Evolutionary conservation across 2,113 vertebrate genomes (phyloP).

Genomic region (Morone chrysops): DNA sequence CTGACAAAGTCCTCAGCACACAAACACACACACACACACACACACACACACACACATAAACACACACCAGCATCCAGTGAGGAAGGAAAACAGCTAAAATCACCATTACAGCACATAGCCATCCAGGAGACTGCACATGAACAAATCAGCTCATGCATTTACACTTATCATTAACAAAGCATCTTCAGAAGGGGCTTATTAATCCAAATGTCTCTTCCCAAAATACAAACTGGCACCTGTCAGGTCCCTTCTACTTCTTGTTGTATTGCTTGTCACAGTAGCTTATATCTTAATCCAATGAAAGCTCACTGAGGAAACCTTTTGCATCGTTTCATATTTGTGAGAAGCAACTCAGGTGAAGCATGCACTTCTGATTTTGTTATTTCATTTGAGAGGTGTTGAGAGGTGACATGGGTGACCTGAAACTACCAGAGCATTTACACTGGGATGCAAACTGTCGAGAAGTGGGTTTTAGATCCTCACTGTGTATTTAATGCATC

Average conservation of each 20-base stretch:
- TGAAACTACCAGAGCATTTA: neutral
- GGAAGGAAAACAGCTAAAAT: slow-evolving; percentile 18
- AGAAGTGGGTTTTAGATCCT: neutral
- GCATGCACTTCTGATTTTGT: neutral
- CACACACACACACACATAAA: slow-evolving; percentile 4
- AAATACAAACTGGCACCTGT: neutral
- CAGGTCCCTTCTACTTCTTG: neutral
- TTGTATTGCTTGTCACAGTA: neutral
- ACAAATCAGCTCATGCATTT: slow-evolving; percentile 13
- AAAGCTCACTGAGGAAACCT: neutral
- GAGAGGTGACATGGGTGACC: neutral
- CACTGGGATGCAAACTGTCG: neutral
- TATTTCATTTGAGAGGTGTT: neutral
- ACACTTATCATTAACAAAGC: neutral
- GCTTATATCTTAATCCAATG: neutral
- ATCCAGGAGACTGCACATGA: slow-evolving; percentile 1
- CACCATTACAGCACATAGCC: neutral
- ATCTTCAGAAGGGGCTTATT: slow-evolving; percentile 2
- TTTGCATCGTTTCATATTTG: neutral
- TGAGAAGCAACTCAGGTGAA: neutral
- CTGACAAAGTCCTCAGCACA: slow-evolving; percentile 34
- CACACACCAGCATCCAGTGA: neutral
- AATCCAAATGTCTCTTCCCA: neutral
- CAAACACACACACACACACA: slow-evolving; percentile 18
- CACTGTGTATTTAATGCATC: neutral